phyloP scores from a whole-genome alignment of 2,113 vertebrate genomes.

The Sterrhoptilus dennistouni region DNA sequence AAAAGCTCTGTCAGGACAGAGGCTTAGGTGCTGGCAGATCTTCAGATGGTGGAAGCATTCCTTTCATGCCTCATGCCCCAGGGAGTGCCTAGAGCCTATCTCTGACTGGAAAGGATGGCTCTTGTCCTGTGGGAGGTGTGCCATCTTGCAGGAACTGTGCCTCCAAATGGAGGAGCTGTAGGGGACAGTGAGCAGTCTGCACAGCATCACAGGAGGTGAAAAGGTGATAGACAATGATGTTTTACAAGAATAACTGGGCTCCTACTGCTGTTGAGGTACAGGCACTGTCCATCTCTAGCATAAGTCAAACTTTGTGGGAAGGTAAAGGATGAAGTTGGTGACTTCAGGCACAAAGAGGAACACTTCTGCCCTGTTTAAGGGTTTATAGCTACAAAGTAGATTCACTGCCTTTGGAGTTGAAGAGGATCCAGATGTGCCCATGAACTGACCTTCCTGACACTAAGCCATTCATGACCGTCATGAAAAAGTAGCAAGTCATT shows the following conservation, averaged over 20 bases:
- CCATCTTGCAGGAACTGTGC: background rate
- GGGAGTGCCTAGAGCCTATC: background rate
- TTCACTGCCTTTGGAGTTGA: background rate
- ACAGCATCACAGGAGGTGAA: background rate
- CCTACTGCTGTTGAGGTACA: fast-evolving
- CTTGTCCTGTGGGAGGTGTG: background rate
- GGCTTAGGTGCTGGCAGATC: background rate
- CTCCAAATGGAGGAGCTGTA: background rate
- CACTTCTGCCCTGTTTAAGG: background rate
- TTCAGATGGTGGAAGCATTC: background rate
- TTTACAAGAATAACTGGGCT: background rate
- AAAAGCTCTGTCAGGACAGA: background rate
- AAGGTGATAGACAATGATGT: background rate
- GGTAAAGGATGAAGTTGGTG: background rate
- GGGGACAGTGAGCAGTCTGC: background rate
- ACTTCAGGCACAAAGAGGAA: background rate
- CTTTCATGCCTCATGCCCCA: fast-evolving
- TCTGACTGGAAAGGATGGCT: background rate
- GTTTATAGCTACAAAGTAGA: background rate
- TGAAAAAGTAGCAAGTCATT: background rate
- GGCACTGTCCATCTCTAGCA: background rate
- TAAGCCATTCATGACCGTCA: background rate
- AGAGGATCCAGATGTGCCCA: background rate
- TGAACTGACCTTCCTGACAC: background rate
- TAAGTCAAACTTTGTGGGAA: background rate